A percentile compares a stretch with the other conserved stretches of the same genome.
phyloP scores from a whole-genome alignment of 2,888 invertebrate genomes.

The Linyphia triangularis region DNA sequence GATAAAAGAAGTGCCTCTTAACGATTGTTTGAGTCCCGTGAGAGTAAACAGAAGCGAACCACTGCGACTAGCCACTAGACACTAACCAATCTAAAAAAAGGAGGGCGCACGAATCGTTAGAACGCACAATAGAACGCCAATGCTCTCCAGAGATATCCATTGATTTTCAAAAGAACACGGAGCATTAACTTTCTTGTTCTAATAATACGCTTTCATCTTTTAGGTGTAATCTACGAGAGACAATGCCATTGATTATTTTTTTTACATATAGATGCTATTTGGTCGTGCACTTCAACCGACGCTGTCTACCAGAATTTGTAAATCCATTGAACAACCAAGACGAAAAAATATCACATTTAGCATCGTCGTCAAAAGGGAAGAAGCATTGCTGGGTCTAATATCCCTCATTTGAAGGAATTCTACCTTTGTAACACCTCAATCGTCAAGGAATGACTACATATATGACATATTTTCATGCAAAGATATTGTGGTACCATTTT shows the following conservation, averaged over 20 bases:
- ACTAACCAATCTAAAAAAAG: conserved; percentile 5
- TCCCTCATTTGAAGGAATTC: no score
- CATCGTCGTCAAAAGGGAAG: background rate
- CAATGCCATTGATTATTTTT: background rate
- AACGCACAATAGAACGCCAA: background rate
- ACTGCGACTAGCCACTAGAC: conserved; percentile 6
- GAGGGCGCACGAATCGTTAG: background rate
- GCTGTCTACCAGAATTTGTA: background rate
- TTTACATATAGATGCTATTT: background rate
- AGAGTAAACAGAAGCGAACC: conserved; percentile 7
- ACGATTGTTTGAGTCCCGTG: background rate
- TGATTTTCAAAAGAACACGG: background rate
- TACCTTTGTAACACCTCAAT: no score
- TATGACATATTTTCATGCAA: no score
- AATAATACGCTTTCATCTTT: background rate
- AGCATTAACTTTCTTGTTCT: background rate
- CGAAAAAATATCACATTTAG: background rate
- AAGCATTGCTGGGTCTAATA: no score
- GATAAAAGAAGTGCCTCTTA: conserved; percentile 10
- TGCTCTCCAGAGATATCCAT: background rate
- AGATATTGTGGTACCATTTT: no score
- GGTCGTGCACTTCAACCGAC: background rate
- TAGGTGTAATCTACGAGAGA: background rate
- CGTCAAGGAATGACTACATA: no score
- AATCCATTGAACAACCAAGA: background rate